These are phyloP conservation scores for Calcarius ornatus DNA, from an alignment of 2,113 vertebrate genomes.

Conservation along the genomic window DNA sequence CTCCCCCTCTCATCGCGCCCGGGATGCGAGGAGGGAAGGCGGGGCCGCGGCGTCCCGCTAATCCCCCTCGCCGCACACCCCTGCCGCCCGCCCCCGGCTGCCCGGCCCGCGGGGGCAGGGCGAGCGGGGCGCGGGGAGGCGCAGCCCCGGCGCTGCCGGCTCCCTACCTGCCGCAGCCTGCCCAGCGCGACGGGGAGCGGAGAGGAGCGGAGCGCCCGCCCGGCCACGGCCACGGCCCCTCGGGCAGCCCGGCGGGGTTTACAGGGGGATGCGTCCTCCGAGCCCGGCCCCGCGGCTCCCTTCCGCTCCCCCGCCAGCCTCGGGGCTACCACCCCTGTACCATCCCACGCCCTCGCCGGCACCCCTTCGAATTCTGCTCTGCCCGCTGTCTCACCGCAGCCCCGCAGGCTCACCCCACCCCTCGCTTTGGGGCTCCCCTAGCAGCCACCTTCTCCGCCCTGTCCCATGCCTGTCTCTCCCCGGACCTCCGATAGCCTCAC, in stretches of 20 bases:
- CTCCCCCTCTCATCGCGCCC: constrained; percentile 17
- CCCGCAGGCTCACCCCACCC: neutral
- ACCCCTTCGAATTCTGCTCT: no score
- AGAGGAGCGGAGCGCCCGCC: neutral
- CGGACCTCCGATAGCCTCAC: neutral
- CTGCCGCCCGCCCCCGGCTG: neutral
- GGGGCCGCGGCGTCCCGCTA: constrained; percentile 57
- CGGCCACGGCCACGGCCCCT: neutral
- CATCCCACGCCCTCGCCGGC: neutral
- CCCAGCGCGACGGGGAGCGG: neutral
- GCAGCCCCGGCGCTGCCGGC: neutral
- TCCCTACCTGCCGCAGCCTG: neutral
- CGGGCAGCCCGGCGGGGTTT: neutral
- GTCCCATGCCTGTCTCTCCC: neutral
- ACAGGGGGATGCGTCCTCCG: neutral
- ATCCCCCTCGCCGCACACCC: neutral
- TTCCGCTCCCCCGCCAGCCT: neutral
- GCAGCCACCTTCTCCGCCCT: neutral
- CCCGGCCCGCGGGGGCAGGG: neutral
- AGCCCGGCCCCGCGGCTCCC: neutral
- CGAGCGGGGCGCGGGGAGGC: neutral
- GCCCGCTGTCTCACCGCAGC: neutral
- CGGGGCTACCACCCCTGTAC: no score
- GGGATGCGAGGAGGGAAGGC: constrained; percentile 38
- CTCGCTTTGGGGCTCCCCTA: neutral